Evolutionary conservation across 2,113 vertebrate species (phyloP).

Genomic region (Athene noctua): DNA sequence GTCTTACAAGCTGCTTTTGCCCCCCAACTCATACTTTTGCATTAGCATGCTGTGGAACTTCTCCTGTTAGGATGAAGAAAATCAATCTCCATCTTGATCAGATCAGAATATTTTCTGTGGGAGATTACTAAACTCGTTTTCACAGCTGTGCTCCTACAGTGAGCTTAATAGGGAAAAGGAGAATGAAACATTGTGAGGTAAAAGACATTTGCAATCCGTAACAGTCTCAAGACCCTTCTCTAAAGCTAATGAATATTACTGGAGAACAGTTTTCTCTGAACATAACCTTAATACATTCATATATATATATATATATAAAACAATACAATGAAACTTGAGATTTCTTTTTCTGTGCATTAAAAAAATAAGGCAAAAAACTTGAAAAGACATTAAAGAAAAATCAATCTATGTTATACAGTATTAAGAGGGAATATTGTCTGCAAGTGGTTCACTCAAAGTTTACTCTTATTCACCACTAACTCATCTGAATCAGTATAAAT

Average conservation of each 20-base stretch:
- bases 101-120: neutral
- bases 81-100: neutral
- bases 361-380: neutral
- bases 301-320: neutral
- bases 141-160: neutral
- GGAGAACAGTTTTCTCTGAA: neutral
- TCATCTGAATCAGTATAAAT: neutral
- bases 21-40: neutral
- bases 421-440: neutral
- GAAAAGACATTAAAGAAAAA: neutral
- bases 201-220: neutral
- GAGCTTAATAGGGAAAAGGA: neutral
- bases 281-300: neutral
- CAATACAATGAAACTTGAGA: neutral
- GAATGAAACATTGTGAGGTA: neutral
- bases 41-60: neutral
- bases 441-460: neutral
- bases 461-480: neutral
- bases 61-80: neutral
- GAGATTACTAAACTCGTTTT: slow-evolving; percentile 1
- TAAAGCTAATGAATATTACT: neutral
- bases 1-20: slow-evolving; percentile 5
- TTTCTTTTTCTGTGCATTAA: neutral
- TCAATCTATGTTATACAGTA: neutral
- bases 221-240: neutral